A percentile compares a stretch with the other conserved stretches of the same genome.
phyloP scores from a whole-genome alignment of 1,140 invertebrate genomes.

The Phocides pigmalion region DNA sequence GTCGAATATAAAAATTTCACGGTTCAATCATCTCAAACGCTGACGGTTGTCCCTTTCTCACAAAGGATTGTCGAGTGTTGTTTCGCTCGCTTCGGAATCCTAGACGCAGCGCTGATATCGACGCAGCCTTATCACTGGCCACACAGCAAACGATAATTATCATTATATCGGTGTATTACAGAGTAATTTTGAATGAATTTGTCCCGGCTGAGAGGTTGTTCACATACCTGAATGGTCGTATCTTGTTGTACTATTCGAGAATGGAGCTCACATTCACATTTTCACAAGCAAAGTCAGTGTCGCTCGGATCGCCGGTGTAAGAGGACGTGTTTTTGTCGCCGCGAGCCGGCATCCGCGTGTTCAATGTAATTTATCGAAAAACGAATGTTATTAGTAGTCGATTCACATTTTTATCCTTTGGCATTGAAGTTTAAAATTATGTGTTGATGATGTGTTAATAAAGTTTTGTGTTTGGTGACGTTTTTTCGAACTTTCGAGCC shows the following conservation, averaged over 20 bases:
- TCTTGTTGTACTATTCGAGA: constrained; percentile 75
- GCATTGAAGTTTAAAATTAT: constrained; percentile 60
- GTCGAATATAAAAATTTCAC: constrained; percentile 76
- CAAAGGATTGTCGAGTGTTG: constrained; percentile 27
- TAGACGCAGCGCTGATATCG: constrained; percentile 79
- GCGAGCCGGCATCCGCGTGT: constrained; percentile 57
- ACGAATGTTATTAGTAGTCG: constrained; percentile 33
- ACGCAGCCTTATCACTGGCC: constrained; percentile 75
- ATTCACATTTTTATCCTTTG: constrained; percentile 62
- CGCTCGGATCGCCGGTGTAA: constrained; percentile 39
- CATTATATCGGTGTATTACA: constrained; percentile 50
- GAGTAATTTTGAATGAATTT: constrained; percentile 54
- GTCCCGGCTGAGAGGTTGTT: constrained; percentile 60
- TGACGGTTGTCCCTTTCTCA: constrained; percentile 44
- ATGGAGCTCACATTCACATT: constrained; percentile 67
- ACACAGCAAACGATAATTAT: constrained; percentile 44
- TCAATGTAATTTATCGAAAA: constrained; percentile 44
- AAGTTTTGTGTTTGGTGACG: constrained; percentile 47
- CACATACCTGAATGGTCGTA: constrained; percentile 79
- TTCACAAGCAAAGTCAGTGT: constrained; percentile 50
- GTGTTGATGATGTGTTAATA: constrained; percentile 52
- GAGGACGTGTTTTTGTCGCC: constrained; percentile 38
- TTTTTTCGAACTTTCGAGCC: constrained; percentile 38
- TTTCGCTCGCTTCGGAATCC: constrained; percentile 64
- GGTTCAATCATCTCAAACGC: constrained; percentile 73